Conservation (phyloP, 2,888 invertebrate genomes). For the Rhaphigaster nebulosa region DNA sequence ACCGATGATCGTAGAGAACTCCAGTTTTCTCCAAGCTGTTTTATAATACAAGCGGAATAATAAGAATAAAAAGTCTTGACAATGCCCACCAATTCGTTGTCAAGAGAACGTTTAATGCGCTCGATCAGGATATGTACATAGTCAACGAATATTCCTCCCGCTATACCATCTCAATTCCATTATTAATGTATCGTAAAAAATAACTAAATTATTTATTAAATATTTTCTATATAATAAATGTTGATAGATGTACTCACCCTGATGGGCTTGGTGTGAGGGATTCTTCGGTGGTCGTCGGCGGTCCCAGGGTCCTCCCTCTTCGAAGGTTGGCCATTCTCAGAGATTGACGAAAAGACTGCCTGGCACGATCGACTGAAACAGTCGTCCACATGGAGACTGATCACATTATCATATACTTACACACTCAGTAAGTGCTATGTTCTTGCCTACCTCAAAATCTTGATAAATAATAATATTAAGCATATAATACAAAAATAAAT, state of each 20-base stretch:
- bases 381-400: conserved; percentile 15
- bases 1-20: too few relatives aligned
- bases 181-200: not conserved
- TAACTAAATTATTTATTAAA: not conserved
- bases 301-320: conserved; percentile 73
- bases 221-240: too few relatives aligned
- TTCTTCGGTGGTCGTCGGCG: conserved; percentile 72
- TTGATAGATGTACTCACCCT: conserved; percentile 60
- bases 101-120: too few relatives aligned
- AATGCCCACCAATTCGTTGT: too few relatives aligned
- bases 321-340: conserved; percentile 70
- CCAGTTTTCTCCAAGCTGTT: too few relatives aligned
- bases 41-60: too few relatives aligned
- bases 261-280: conserved; percentile 65
- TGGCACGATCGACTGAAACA: conserved; percentile 75
- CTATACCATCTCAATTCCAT: too few relatives aligned
- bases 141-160: too few relatives aligned
- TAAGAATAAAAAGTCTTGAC: too few relatives aligned
- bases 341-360: conserved; percentile 75
- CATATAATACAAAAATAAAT: not conserved
- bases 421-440: conserved; percentile 10
- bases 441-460: not conserved
- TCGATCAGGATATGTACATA: too few relatives aligned
- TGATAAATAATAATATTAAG: not conserved
- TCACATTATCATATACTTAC: conserved; percentile 25